These are phyloP conservation scores for Channa striata DNA, from an alignment of 2,797 vertebrate genomes.

Conservation along the genomic window DNA sequence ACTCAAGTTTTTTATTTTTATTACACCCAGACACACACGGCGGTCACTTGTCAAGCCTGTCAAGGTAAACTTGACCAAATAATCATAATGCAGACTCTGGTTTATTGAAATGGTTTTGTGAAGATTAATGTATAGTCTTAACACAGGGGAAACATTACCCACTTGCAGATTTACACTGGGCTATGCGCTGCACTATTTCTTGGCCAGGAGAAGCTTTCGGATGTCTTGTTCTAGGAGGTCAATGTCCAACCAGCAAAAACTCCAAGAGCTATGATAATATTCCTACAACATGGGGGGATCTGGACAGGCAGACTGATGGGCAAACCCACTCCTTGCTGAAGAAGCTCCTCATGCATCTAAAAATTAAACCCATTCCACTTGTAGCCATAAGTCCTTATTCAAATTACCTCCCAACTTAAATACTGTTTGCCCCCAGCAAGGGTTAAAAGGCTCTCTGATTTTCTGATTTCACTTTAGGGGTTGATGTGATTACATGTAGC, in stretches of 20 bases:
- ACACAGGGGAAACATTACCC: no score
- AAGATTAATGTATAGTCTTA: no score
- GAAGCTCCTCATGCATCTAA: conserved; percentile 37
- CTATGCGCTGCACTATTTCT: no score
- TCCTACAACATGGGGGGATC: neutral
- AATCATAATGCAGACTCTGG: no score
- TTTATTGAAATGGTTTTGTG: no score
- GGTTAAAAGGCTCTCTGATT: conserved; percentile 15
- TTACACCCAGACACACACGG: no score
- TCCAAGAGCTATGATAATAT: neutral
- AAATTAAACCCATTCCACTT: conserved; percentile 36
- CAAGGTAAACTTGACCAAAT: no score
- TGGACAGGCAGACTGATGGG: conserved; percentile 31
- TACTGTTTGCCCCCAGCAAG: conserved; percentile 23
- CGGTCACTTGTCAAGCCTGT: no score
- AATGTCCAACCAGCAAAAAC: neutral
- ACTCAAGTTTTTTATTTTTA: neutral
- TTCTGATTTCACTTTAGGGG: conserved; percentile 51
- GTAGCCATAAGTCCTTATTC: conserved; percentile 32
- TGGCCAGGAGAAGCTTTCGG: neutral
- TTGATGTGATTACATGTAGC: conserved; percentile 19
- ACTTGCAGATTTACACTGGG: no score
- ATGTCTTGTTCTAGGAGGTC: neutral
- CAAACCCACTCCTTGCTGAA: conserved; percentile 38
- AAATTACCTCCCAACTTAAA: conserved; percentile 48